Percentiles rank a stretch among this genome's conserved stretches.
phyloP scores from a whole-genome alignment of 92 coral and sea anemone species.

The Heliopora coerulea region DNA sequence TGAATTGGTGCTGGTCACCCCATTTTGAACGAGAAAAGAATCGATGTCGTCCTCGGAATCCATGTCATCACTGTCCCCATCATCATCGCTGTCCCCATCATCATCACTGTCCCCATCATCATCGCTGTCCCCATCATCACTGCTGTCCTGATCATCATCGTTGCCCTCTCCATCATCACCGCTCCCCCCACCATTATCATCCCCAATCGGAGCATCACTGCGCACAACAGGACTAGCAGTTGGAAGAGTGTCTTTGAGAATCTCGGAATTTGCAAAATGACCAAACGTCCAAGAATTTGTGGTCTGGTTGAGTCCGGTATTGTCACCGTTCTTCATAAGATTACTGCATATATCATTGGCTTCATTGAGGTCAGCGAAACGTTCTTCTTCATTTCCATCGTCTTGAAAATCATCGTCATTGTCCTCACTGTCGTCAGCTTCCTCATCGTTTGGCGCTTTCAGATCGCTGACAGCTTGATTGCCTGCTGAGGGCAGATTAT shows the following conservation, averaged over 20 bases:
- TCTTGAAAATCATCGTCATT: not conserved
- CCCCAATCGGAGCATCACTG: too few relatives aligned
- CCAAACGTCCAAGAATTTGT: slow-evolving; percentile 2
- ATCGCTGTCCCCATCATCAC: not conserved
- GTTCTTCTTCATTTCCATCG: not conserved
- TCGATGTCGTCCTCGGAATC: slow-evolving; percentile 23
- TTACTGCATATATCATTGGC: not conserved
- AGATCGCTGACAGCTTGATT: not conserved
- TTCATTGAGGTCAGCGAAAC: slow-evolving; percentile 11
- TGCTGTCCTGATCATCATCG: too few relatives aligned
- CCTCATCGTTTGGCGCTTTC: not conserved
- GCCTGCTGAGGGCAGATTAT: too few relatives aligned
- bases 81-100: not conserved
- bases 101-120: not conserved
- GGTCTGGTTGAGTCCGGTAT: not conserved
- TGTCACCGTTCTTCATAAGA: not conserved
- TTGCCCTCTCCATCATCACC: too few relatives aligned
- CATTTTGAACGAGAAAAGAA: slow-evolving; percentile 7
- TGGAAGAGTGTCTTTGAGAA: too few relatives aligned
- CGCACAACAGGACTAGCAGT: not conserved
- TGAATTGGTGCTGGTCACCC: not conserved
- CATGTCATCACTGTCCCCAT: not conserved
- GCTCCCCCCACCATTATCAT: not conserved
- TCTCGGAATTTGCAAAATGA: too few relatives aligned
- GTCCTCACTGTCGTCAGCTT: slow-evolving; percentile 4